A percentile compares a stretch with the other conserved stretches of the same genome.
phyloP scores from a whole-genome alignment of 2,113 vertebrate species.

The Pungitius pungitius region DNA sequence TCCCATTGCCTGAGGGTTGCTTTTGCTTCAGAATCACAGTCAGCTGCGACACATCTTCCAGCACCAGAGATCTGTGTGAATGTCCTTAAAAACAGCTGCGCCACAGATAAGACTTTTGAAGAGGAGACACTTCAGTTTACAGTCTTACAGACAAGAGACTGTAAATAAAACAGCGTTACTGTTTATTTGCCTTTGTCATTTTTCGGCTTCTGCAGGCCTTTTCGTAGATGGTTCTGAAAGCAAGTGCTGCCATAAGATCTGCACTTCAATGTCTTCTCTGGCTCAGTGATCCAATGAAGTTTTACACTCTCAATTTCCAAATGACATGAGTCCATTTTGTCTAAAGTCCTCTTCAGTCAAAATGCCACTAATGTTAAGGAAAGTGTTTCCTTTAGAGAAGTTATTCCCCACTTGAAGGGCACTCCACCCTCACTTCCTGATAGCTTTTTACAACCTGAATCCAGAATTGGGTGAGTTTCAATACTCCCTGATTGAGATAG shows the following conservation, averaged over 20 bases:
- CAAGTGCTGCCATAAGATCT: constrained; percentile 9
- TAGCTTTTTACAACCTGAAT: constrained; percentile 5
- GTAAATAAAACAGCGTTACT: constrained; percentile 33
- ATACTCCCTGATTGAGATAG: not conserved
- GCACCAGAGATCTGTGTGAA: constrained; percentile 5
- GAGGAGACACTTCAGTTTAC: constrained; percentile 6
- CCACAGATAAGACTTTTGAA: not conserved
- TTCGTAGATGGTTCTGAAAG: constrained; percentile 3
- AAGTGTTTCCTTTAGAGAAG: not conserved
- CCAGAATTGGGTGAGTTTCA: not conserved
- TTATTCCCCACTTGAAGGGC: too few species aligned
- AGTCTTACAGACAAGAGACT: constrained; percentile 26
- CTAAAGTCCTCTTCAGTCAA: constrained; percentile 12
- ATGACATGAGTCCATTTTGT: constrained; percentile 3
- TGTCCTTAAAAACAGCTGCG: constrained; percentile 1
- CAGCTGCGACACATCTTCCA: constrained; percentile 15
- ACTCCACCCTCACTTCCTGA: not conserved
- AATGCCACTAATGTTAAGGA: constrained; percentile 8
- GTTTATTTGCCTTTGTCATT: constrained; percentile 27
- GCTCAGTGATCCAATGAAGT: not conserved
- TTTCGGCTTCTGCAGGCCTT: not conserved
- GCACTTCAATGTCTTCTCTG: constrained; percentile 3
- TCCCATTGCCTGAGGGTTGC: constrained; percentile 52
- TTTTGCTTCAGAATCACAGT: constrained; percentile 23
- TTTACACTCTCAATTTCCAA: not conserved